Percentiles rank a stretch among this genome's conserved stretches.
These are phyloP conservation scores for Esox niger DNA, from an alignment of 2,113 vertebrate species.

Conservation along the genomic window DNA sequence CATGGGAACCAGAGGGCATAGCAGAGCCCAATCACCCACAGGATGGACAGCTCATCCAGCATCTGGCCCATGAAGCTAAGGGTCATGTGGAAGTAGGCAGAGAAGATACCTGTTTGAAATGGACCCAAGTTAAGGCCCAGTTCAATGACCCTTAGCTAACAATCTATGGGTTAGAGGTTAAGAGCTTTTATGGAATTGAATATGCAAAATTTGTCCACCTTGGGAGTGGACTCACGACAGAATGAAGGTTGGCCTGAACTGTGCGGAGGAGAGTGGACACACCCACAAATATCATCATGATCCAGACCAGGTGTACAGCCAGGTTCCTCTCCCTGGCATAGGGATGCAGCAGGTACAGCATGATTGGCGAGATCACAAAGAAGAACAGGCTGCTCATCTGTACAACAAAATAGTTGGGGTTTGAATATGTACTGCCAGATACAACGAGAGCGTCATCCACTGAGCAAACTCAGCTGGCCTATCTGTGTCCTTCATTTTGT, in stretches of 20 bases:
- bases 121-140: not conserved
- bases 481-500: too few relatives aligned
- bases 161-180: too few relatives aligned
- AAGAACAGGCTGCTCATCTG: constrained; percentile 93
- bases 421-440: too few relatives aligned
- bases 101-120: constrained; percentile 79
- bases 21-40: constrained; percentile 82
- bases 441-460: too few relatives aligned
- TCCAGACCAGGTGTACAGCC: constrained; percentile 69
- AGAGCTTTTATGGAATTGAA: too few relatives aligned
- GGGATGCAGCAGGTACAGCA: constrained; percentile 84
- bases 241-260: not conserved
- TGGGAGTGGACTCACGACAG: too few relatives aligned
- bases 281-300: constrained; percentile 84
- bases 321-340: constrained; percentile 77
- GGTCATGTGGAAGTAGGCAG: constrained; percentile 93
- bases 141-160: too few relatives aligned
- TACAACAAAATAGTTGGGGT: constrained; percentile 4
- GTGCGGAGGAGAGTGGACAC: constrained; percentile 31
- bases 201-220: too few relatives aligned
- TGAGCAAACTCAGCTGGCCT: too few relatives aligned
- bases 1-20: constrained; percentile 88
- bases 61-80: constrained; percentile 92
- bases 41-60: constrained; percentile 90
- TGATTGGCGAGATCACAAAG: constrained; percentile 80